These are phyloP conservation scores for Carassius auratus DNA, from an alignment of 2,113 vertebrate species.

Conservation along the genomic window DNA sequence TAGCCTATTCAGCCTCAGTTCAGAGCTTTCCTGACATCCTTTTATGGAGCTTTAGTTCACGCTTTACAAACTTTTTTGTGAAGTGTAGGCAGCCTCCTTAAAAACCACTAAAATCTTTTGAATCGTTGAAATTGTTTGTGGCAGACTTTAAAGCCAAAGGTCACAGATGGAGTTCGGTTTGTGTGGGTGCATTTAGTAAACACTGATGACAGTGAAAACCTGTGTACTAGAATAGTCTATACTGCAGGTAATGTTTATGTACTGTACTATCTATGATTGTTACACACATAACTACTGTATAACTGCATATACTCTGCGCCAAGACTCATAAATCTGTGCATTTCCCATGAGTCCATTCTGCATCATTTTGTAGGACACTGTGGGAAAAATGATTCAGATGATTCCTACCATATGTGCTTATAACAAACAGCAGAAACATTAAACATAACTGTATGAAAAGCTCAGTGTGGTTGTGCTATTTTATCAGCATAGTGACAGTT, in stretches of 20 bases:
- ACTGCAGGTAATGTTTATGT: neutral
- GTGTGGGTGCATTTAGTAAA: neutral
- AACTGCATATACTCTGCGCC: neutral
- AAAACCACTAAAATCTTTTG: neutral
- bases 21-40: neutral
- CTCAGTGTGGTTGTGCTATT: neutral
- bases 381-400: slow-evolving; percentile 4
- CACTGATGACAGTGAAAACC: neutral
- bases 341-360: slow-evolving; percentile 19
- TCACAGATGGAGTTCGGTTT: neutral
- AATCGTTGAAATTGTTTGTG: neutral
- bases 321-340: slow-evolving; percentile 15
- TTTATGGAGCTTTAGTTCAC: slow-evolving; percentile 1
- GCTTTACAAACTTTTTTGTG: neutral
- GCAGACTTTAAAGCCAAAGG: neutral
- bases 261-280: neutral
- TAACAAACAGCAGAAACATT: neutral
- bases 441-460: neutral
- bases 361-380: slow-evolving; percentile 14
- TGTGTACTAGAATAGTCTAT: neutral
- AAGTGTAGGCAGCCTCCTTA: neutral
- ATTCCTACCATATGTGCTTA: neutral
- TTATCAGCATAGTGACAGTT: neutral
- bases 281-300: neutral
- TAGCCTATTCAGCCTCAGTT: neutral